These are phyloP conservation scores for Sparus aurata DNA, from an alignment of 2,797 vertebrate genomes.

Conservation along the genomic window DNA sequence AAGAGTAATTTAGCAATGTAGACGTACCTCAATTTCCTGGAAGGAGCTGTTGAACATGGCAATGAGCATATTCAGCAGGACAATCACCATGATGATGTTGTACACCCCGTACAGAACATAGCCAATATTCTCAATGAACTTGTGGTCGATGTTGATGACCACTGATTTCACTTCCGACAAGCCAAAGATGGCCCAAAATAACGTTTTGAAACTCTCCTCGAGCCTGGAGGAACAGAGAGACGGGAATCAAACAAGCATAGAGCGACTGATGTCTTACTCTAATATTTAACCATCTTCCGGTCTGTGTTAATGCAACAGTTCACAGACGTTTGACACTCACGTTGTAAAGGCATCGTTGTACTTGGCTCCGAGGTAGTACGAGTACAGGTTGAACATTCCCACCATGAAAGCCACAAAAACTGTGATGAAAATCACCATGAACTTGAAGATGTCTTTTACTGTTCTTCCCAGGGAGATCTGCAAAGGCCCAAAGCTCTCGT, in stretches of 20 bases:
- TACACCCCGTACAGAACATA: conserved; percentile 98
- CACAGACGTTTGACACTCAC: conserved; percentile 82
- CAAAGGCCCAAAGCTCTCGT: conserved; percentile 97
- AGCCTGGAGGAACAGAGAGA: conserved; percentile 83
- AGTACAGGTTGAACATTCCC: conserved; percentile 99
- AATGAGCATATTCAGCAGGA: conserved; percentile 98
- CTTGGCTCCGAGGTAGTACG: conserved; percentile 96
- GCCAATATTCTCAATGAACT: conserved; percentile 90
- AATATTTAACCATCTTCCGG: background rate
- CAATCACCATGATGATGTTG: conserved; percentile 99
- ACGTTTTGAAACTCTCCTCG: conserved; percentile 97
- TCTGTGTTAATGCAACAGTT: background rate
- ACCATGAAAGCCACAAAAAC: conserved; percentile 99
- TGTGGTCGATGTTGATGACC: conserved; percentile 95
- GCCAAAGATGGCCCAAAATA: conserved; percentile 94
- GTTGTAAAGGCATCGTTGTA: conserved; percentile 96
- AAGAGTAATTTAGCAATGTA: background rate
- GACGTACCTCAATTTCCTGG: conserved; percentile 95
- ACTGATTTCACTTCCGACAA: conserved; percentile 98
- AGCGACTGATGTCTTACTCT: background rate
- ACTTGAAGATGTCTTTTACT: conserved; percentile 98
- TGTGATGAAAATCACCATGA: conserved; percentile 98
- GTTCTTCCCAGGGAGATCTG: conserved; percentile 97
- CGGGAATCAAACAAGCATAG: background rate
- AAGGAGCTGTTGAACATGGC: conserved; percentile 99